Evolutionary conservation across 37 sponge, comb jelly and placozoan species (phyloP).

Genomic region (Dysidea cf. avara): DNA sequence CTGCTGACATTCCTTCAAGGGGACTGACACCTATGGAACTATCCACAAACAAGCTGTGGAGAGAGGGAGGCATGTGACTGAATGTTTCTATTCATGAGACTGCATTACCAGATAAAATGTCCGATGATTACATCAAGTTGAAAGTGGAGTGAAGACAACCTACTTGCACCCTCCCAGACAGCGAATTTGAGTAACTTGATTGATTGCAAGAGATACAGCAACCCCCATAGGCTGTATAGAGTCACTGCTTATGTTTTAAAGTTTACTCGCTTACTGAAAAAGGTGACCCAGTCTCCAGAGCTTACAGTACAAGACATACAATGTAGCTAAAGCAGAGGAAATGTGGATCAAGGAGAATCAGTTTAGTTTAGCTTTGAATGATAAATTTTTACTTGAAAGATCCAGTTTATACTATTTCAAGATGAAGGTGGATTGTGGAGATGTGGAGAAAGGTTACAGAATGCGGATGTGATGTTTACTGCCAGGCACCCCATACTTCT

Average conservation of each 20-base stretch:
- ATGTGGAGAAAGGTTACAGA: slow-evolving; percentile 11
- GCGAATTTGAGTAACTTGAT: neutral
- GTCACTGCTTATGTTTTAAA: slow-evolving; percentile 28
- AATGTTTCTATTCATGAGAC: neutral
- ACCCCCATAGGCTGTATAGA: slow-evolving; percentile 18
- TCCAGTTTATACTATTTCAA: slow-evolving; percentile 19
- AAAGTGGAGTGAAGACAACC: neutral
- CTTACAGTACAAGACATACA: slow-evolving; percentile 15
- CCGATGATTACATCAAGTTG: slow-evolving; percentile 10
- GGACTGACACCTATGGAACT: slow-evolving; percentile 11
- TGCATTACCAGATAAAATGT: neutral
- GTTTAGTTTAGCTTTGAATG: slow-evolving; percentile 1
- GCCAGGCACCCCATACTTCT: slow-evolving; percentile 22
- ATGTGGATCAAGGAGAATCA: slow-evolving; percentile 35
- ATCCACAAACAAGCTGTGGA: slow-evolving; percentile 6
- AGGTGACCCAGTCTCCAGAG: neutral
- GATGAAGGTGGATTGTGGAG: slow-evolving; percentile 5
- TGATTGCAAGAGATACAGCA: slow-evolving; percentile 26
- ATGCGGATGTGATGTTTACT: neutral
- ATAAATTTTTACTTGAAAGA: slow-evolving; percentile 34
- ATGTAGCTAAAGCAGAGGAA: slow-evolving; percentile 9
- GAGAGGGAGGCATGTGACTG: slow-evolving; percentile 15
- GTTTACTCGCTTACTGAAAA: slow-evolving; percentile 20
- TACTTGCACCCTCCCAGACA: neutral
- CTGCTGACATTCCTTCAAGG: slow-evolving; percentile 31